Conservation (phyloP, 1,140 invertebrate genomes). For the Macrotrachela quadricornifera region DNA sequence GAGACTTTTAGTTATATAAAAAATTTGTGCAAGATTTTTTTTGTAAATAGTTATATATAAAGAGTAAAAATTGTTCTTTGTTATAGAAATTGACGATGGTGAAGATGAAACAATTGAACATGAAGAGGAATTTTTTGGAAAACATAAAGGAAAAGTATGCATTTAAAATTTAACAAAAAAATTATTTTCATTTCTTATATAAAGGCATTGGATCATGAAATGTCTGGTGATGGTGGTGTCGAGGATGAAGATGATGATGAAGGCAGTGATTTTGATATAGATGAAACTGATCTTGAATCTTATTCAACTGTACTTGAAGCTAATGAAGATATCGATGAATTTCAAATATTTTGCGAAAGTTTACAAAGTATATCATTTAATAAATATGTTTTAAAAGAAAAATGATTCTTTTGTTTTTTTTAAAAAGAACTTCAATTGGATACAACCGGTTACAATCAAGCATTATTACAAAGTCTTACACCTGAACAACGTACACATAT, state of each 20-base stretch:
- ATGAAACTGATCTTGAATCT: slow-evolving; percentile 67
- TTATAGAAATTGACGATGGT: slow-evolving; percentile 45
- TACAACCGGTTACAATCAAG: no score
- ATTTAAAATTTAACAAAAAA: background rate
- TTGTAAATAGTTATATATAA: no score
- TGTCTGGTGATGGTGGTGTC: slow-evolving; percentile 52
- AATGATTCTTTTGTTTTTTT: no score
- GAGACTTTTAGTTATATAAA: no score
- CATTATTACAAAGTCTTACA: slow-evolving; percentile 33
- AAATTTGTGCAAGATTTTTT: no score
- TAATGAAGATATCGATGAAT: slow-evolving; percentile 5
- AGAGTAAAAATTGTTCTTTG: no score
- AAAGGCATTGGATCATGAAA: no score
- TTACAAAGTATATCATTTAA: background rate
- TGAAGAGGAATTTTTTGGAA: no score
- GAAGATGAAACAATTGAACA: slow-evolving; percentile 26
- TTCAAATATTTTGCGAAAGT: slow-evolving; percentile 4
- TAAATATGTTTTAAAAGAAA: no score
- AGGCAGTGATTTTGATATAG: slow-evolving; percentile 32
- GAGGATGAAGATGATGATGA: slow-evolving; percentile 26
- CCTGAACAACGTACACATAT: slow-evolving; percentile 61
- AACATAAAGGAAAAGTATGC: slow-evolving; percentile 3
- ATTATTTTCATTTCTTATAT: slow-evolving; percentile 29
- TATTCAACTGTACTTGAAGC: slow-evolving; percentile 16
- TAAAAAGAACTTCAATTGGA: no score